Evolutionary conservation across 2,888 invertebrate species (phyloP), one percentile per base, ranked within the genome.

Genomic region (Monochamus alternatus): DNA sequence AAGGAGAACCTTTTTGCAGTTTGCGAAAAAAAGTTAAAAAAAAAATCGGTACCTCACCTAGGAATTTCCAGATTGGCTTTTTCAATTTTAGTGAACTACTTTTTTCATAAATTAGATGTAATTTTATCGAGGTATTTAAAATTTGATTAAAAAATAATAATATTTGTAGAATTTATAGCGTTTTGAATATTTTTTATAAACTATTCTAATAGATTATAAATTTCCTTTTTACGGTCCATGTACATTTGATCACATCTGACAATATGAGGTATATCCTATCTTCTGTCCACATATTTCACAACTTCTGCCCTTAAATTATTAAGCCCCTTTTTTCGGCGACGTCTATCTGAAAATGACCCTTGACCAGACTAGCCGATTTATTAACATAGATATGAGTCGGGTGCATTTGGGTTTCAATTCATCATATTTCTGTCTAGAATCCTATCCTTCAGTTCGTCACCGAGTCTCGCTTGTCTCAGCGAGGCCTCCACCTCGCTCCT

Each of bases 331-430:
- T 67, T 71, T 71, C 32, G 51, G 5, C 51, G 22, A 51, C 31
- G 38, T 43, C 30, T 30, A 38, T 63, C 38, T 7, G 14, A 63
- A 22, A 51, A 71, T 52, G 63, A 71, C 63, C 71, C 62, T 71
- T 71, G 71, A 71, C 63, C 74, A 71, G 55, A 62, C 72, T 64
- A 64, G 76, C 75, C 52, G 64, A 77, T 77, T 79, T 76, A 79
- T 79, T 79, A 79, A 78, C 79, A 79, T 79, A 79, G 79, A 78
- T 79, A 78, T 78, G 78, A 79, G 78, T 59, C 68, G 72, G 64
- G 77, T 78, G 75, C 77, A 79, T 79, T 77, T 71, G 75, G 65
- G 75, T 74, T 77, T 74, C 75, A 75, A 79, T 79, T 79, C 77
- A 79, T 77, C 79, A 77, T 77, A 74, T 77, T 72, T 75, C 69